Percentiles rank a stretch among this genome's conserved stretches.
phyloP scores from a whole-genome alignment of 2,888 invertebrate species.

The Brassicogethes aeneus region DNA sequence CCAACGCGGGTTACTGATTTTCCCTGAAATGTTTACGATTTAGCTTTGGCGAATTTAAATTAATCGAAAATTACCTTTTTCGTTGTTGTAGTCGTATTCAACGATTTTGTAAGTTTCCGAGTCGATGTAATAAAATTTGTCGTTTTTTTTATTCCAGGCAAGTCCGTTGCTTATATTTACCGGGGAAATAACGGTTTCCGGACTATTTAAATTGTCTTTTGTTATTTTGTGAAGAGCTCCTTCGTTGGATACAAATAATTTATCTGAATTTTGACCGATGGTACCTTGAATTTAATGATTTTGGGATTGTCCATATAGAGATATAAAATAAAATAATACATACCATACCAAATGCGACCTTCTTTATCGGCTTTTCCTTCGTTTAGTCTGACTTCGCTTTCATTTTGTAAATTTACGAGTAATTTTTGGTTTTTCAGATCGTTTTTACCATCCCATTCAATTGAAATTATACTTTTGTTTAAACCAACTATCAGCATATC shows the following conservation, averaged over 20 bases:
- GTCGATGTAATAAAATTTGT: conserved; percentile 71
- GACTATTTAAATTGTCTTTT: conserved; percentile 25
- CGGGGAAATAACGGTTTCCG: conserved; percentile 26
- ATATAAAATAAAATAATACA: too few species aligned
- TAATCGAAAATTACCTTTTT: conserved; percentile 33
- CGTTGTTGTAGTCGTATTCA: conserved; percentile 59
- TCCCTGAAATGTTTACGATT: conserved; percentile 5
- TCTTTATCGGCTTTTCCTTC: conserved; percentile 50
- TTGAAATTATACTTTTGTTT: conserved; percentile 13
- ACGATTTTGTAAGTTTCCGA: conserved; percentile 55
- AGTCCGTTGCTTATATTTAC: conserved; percentile 68
- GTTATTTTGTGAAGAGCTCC: conserved; percentile 51
- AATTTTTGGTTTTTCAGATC: conserved; percentile 10
- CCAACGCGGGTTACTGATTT: conserved; percentile 34
- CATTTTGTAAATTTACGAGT: conserved; percentile 38
- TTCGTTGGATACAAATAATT: conserved; percentile 39
- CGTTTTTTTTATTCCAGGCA: conserved; percentile 62
- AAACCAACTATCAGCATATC: conserved; percentile 25
- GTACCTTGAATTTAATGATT: too few species aligned
- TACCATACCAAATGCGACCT: conserved; percentile 49
- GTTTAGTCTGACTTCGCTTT: conserved; percentile 45
- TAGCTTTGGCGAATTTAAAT: background rate
- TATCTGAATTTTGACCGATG: conserved; percentile 46
- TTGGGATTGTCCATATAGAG: too few species aligned
- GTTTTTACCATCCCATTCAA: conserved; percentile 7